Evolutionary conservation across 2,797 vertebrate genomes (phyloP).

Genomic region (Mormyrops attenuatus): DNA sequence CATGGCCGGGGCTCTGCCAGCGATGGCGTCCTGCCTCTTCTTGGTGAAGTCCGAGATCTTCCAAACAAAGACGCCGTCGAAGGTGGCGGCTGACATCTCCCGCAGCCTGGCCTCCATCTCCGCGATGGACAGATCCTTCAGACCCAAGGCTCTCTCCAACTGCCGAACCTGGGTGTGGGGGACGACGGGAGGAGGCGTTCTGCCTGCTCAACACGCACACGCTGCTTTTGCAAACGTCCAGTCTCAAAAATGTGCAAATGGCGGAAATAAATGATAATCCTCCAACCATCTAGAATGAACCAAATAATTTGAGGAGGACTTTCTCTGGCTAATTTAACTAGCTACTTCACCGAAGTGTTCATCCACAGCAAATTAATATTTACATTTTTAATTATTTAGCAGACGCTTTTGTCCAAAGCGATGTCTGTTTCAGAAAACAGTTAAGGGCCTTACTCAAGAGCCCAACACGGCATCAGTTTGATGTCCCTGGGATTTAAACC

Average conservation of each 20-base stretch:
- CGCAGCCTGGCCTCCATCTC: conserved; percentile 89
- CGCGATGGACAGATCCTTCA: conserved; percentile 86
- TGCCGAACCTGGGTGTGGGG: conserved; percentile 75
- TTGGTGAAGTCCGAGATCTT: conserved; percentile 88
- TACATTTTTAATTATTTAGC: background rate
- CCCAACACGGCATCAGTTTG: background rate
- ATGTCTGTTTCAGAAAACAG: background rate
- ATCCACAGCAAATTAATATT: background rate
- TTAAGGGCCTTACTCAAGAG: background rate
- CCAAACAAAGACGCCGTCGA: conserved; percentile 89
- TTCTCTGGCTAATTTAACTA: background rate
- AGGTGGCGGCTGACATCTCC: conserved; percentile 82
- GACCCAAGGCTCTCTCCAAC: conserved; percentile 84
- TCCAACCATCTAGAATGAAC: background rate
- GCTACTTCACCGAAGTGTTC: background rate
- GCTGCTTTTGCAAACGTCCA: background rate
- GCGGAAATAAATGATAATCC: background rate
- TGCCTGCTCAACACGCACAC: background rate
- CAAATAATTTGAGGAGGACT: background rate
- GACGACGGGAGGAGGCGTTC: background rate
- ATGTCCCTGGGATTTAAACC: background rate
- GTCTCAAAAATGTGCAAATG: background rate
- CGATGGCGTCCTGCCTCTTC: conserved; percentile 88
- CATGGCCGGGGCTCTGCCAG: conserved; percentile 85
- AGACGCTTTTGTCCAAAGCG: background rate